Conservation (phyloP, 1,140 invertebrate genomes). For the Phenacoccus solenopsis region DNA sequence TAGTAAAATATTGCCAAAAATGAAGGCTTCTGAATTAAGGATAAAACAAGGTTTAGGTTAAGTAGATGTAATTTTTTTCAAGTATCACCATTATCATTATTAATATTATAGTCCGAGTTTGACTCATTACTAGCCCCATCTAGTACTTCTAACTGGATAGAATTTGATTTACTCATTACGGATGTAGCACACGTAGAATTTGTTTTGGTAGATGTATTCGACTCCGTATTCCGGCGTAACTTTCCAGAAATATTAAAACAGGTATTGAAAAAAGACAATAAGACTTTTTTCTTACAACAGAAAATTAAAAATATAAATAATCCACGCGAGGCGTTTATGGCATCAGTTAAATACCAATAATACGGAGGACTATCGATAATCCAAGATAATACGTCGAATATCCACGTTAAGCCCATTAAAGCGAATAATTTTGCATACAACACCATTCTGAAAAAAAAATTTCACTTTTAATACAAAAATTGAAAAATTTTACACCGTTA, state of each 20-base stretch:
- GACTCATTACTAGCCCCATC: too few species aligned
- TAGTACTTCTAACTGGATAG: neutral
- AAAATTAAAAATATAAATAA: conserved; percentile 37
- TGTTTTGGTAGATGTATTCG: neutral
- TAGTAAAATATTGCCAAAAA: too few species aligned
- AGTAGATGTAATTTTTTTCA: too few species aligned
- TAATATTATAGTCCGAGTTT: too few species aligned
- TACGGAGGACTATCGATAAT: conserved; percentile 24
- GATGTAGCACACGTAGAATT: neutral
- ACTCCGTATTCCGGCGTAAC: neutral
- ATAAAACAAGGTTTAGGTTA: too few species aligned
- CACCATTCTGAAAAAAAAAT: conserved; percentile 29
- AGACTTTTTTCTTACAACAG: conserved; percentile 22
- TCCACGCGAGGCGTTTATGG: conserved; percentile 34
- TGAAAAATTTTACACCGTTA: too few species aligned
- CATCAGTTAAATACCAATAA: conserved; percentile 33
- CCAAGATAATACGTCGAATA: conserved; percentile 35
- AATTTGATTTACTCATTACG: neutral
- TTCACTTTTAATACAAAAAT: neutral
- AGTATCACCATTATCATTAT: too few species aligned
- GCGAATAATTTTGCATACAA: conserved; percentile 36
- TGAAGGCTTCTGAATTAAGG: too few species aligned
- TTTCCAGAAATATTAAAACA: neutral
- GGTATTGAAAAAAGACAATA: neutral
- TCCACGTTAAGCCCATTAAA: conserved; percentile 36